Evolutionary conservation across 2,113 vertebrate genomes (phyloP), one percentile per base, ranked within the genome.

Genomic region (Speoplatyrhinus poulsoni): DNA sequence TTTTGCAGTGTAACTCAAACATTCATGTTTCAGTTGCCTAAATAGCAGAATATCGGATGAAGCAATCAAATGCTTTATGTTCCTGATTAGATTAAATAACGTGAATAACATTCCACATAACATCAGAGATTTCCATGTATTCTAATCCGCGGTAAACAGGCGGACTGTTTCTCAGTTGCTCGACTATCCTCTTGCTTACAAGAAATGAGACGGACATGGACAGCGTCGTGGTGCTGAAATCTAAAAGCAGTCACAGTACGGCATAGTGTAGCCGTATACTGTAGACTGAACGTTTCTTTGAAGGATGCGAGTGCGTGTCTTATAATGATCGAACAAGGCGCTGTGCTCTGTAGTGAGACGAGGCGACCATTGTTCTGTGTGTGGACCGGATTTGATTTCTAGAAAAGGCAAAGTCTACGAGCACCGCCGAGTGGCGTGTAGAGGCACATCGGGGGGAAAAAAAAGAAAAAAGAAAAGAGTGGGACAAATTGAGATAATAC

Each of bases 361-460:
- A 54, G 36, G 7, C 36, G 36, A 41, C 3, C 36, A 41, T 41
- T 41, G 7, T 41, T 41, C 36, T 7, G 5, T 78, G 13, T 70
- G 55, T 58, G 65, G 70, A 76, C 57, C 56, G 69, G 59, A 72
- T 74, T 73, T 79, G 58, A 80, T 75, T 79, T 73, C 57, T 69
- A 64, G 62, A 81, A 49, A 75, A 84, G 82, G 72, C 75, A 52
- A 89, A 86, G 88, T 79, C 79, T 91, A 76, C 86, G 88, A 92
- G 91, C 90, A 88, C 91, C 88, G 90, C 91, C 89, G 90, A 91
- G 88, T 87, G 90, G 90, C 86, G 90, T 89, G 82, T 26, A 87
- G 83, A 79, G 80, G 70, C 83, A 90, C 85, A 86, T 62, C 63
- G 81, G 70, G 64, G 70, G 64, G 36, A 19, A 19, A 19, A 19